Conservation (phyloP, 2,888 invertebrate species). For the Andricus curvator region DNA sequence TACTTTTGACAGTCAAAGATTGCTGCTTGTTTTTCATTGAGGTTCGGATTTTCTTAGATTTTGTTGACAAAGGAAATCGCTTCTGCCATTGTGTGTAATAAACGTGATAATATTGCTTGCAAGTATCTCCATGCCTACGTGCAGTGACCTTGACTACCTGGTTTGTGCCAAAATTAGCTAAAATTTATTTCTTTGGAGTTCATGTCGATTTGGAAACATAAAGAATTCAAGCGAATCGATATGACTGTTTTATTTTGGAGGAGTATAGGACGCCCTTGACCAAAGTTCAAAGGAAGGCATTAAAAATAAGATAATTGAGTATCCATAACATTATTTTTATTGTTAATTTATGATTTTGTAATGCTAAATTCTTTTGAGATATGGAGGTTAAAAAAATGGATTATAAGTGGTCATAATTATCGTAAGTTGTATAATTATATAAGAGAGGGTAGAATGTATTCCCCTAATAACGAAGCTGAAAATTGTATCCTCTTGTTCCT, state of each 20-base stretch:
- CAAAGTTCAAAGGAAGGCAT: slow-evolving; percentile 32
- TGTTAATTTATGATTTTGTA: no score
- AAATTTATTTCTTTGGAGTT: background rate
- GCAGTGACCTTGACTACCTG: background rate
- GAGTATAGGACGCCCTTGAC: slow-evolving; percentile 19
- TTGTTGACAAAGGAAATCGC: background rate
- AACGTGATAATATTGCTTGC: background rate
- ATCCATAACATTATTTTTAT: no score
- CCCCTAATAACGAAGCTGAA: background rate
- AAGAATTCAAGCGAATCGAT: no score
- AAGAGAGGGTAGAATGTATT: background rate
- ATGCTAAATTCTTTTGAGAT: no score
- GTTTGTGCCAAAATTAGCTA: background rate
- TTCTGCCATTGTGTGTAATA: background rate
- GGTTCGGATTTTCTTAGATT: background rate
- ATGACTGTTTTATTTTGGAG: slow-evolving; percentile 27
- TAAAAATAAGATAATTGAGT: background rate
- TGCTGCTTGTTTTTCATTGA: background rate
- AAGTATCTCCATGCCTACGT: background rate
- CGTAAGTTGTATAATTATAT: background rate
- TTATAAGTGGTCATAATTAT: background rate
- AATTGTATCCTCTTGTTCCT: no score
- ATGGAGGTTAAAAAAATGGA: no score
- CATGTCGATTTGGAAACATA: background rate
- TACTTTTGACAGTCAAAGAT: background rate